These are phyloP conservation scores for Sarcophaga carnaria DNA, from an alignment of 2,888 invertebrate genomes.

Conservation along the genomic window DNA sequence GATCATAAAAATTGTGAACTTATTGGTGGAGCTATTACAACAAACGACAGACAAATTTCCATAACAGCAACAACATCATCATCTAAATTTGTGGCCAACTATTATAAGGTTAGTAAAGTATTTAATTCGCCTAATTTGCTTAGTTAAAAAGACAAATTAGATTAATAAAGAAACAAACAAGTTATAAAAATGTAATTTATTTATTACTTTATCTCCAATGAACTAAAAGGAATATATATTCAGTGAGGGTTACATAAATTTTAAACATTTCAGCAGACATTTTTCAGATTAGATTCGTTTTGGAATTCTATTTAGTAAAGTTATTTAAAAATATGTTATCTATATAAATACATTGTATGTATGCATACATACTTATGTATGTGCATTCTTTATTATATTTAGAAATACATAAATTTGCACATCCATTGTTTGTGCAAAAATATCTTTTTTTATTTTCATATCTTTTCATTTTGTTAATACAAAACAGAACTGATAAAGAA, in stretches of 20 bases:
- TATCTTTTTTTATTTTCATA: background rate
- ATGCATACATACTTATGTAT: background rate
- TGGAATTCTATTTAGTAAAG: too few species aligned
- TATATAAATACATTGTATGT: background rate
- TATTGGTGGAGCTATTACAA: background rate
- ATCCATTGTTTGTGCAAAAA: background rate
- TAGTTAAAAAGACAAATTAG: too few species aligned
- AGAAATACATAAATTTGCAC: background rate
- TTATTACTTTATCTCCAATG: too few species aligned
- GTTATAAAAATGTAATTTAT: too few species aligned
- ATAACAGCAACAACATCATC: slow-evolving; percentile 9
- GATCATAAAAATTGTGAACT: background rate
- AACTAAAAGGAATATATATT: background rate
- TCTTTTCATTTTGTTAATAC: background rate
- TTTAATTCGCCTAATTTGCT: too few species aligned
- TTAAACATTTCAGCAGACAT: background rate
- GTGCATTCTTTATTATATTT: background rate
- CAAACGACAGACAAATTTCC: slow-evolving; percentile 2
- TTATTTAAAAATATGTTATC: background rate
- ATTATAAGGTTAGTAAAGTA: slow-evolving; percentile 42
- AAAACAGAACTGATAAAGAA: background rate
- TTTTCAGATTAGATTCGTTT: slow-evolving; percentile 30
- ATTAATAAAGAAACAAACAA: too few species aligned
- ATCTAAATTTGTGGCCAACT: background rate
- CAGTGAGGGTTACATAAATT: background rate